Evolutionary conservation across 2,113 vertebrate genomes (phyloP).

Genomic region (Orcinus orca): DNA sequence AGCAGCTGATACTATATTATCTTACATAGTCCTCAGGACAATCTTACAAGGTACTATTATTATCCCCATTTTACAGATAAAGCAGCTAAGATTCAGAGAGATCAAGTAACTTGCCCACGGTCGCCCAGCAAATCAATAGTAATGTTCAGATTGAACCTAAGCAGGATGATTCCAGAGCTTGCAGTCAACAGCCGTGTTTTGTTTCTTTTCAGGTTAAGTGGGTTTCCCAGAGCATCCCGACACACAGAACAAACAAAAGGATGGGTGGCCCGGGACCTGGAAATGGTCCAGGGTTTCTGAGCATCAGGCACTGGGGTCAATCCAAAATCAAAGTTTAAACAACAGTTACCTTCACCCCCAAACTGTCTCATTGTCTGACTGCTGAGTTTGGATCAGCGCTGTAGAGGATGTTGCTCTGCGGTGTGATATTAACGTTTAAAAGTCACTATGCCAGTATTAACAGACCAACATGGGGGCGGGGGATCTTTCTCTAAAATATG

Average conservation of each 20-base stretch:
- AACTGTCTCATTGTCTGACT: background rate
- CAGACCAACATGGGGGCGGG: background rate
- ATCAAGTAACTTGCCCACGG: background rate
- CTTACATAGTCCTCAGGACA: background rate
- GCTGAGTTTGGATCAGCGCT: background rate
- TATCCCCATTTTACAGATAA: background rate
- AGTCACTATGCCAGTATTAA: background rate
- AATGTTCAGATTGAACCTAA: background rate
- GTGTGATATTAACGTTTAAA: background rate
- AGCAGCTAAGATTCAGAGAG: background rate
- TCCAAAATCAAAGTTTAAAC: conserved; percentile 23
- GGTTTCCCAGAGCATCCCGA: background rate
- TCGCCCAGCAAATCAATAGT: background rate
- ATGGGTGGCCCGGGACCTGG: background rate
- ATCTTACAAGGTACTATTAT: background rate
- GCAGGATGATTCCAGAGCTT: background rate
- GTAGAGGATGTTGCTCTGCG: background rate
- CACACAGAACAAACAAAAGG: background rate
- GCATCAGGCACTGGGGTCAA: conserved; percentile 2
- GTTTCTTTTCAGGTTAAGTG: background rate
- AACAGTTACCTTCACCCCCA: background rate
- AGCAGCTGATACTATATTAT: background rate
- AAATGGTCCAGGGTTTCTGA: background rate
- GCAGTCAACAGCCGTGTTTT: background rate
- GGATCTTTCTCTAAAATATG: background rate